phyloP scores from a whole-genome alignment of 2,888 invertebrate genomes.

The Cordilura impudica region DNA sequence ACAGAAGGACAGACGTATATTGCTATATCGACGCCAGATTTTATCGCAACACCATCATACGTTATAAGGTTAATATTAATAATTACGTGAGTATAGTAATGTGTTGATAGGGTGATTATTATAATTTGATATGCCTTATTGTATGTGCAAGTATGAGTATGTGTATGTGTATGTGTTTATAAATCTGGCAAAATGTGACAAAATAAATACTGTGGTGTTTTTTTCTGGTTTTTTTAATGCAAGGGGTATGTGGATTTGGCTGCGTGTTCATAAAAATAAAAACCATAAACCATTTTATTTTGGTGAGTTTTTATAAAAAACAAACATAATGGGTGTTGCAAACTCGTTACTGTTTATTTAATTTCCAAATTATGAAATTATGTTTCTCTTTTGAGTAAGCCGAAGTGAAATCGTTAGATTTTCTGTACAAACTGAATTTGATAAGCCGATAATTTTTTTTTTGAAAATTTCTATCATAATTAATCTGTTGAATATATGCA shows the following conservation, averaged over 20 bases:
- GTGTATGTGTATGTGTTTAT: not conserved
- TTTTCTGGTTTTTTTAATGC: not conserved
- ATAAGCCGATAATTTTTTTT: too few relatives aligned
- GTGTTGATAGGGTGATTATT: conserved; percentile 5
- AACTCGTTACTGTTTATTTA: too few relatives aligned
- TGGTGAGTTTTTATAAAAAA: not conserved
- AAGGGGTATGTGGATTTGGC: not conserved
- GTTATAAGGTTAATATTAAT: too few relatives aligned
- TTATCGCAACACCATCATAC: too few relatives aligned
- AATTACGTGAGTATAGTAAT: not conserved
- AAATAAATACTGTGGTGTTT: not conserved
- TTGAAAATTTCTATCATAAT: too few relatives aligned
- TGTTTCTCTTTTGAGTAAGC: too few relatives aligned
- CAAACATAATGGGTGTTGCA: not conserved
- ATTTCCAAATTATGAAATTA: too few relatives aligned
- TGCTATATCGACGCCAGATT: too few relatives aligned
- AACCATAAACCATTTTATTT: not conserved
- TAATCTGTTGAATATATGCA: too few relatives aligned
- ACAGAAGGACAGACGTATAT: too few relatives aligned
- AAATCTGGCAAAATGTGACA: conserved; percentile 13
- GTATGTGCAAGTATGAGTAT: not conserved
- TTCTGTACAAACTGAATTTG: too few relatives aligned
- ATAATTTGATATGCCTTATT: conserved; percentile 27
- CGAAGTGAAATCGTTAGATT: too few relatives aligned
- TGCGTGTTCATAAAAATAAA: not conserved